phyloP scores from a whole-genome alignment of 1,140 invertebrate genomes.

The Sarcophaga bullata region DNA sequence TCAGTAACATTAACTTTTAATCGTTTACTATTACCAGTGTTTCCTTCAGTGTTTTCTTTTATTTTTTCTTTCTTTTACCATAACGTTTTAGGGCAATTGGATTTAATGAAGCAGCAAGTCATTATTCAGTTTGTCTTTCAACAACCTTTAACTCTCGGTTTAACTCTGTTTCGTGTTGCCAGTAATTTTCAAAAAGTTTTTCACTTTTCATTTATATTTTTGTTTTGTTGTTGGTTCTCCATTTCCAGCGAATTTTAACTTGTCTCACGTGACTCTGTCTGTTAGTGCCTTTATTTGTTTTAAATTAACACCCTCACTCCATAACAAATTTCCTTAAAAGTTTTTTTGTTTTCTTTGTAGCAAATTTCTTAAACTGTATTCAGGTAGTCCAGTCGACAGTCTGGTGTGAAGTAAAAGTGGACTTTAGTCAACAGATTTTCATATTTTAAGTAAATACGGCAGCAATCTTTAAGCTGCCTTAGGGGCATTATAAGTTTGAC shows the following conservation, averaged over 20 bases:
- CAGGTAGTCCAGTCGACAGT: no score
- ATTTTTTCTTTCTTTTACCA: no score
- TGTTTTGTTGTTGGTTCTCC: not conserved
- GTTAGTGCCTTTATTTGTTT: slow-evolving; percentile 1
- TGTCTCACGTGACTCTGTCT: not conserved
- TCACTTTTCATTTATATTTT: no score
- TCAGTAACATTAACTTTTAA: not conserved
- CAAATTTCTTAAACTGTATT: not conserved
- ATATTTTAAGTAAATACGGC: not conserved
- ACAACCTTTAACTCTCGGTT: slow-evolving; percentile 4
- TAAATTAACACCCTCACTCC: not conserved
- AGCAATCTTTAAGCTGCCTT: not conserved
- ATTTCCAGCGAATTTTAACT: not conserved
- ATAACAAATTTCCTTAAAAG: not conserved
- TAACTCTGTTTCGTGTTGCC: not conserved
- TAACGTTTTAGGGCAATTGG: no score
- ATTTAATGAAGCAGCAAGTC: not conserved
- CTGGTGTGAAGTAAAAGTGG: not conserved
- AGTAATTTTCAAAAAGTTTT: not conserved
- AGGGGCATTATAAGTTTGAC: not conserved
- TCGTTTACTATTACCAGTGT: no score
- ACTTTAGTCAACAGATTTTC: not conserved
- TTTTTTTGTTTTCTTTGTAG: not conserved
- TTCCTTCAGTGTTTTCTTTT: no score
- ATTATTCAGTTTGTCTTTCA: not conserved